Conservation (phyloP, 2,888 invertebrate species). For the Pachycephus smyrnensis region DNA sequence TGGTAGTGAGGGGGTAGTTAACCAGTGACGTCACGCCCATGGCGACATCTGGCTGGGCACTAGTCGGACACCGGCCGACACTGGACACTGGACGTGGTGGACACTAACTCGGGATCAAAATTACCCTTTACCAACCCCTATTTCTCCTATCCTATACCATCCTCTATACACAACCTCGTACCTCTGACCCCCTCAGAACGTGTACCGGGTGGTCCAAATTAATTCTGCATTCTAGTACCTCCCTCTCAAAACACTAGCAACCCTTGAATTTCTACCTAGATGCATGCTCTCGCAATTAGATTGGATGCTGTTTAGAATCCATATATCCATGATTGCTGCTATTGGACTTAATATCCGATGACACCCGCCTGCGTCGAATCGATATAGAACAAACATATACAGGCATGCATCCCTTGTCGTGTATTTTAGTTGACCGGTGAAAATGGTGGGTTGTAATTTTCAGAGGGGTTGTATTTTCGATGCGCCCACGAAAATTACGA, state of each 20-base stretch:
- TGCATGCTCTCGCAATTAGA: not conserved
- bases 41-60: slow-evolving; percentile 63
- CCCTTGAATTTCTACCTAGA: not conserved
- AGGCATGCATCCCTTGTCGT: not conserved
- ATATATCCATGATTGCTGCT: not conserved
- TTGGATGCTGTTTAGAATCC: not conserved
- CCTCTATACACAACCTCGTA: not conserved
- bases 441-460: not conserved
- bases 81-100: slow-evolving; percentile 48
- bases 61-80: slow-evolving; percentile 52
- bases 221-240: slow-evolving; percentile 45
- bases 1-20: slow-evolving; percentile 58
- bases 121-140: slow-evolving; percentile 44
- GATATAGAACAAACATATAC: not conserved
- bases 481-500: not conserved
- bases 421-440: not conserved
- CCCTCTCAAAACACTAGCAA: not conserved
- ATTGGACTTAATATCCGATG: not conserved
- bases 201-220: slow-evolving; percentile 60
- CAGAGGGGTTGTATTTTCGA: not conserved
- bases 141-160: not conserved
- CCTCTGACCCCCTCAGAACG: slow-evolving; percentile 1
- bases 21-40: slow-evolving; percentile 67
- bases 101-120: slow-evolving; percentile 58
- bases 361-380: not conserved